phyloP scores from a whole-genome alignment of 2,888 invertebrate species.

The Magallana nippona region DNA sequence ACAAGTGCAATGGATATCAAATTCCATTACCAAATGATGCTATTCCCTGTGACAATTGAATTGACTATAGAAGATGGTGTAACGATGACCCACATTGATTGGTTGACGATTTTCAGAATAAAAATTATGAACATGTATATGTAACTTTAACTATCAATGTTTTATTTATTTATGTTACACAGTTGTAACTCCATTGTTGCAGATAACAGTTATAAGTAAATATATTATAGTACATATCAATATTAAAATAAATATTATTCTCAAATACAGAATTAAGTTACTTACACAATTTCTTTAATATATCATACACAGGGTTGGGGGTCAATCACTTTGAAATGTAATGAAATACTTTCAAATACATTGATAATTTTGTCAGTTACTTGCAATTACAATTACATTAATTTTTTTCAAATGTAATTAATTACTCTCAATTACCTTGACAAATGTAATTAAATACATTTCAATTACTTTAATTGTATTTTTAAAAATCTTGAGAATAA shows the following conservation, averaged over 20 bases:
- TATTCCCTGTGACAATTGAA: neutral
- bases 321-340: too few relatives aligned
- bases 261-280: neutral
- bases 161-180: neutral
- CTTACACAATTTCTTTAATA: too few relatives aligned
- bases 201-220: neutral
- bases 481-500: too few relatives aligned
- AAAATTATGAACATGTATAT: neutral
- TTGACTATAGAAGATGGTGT: neutral
- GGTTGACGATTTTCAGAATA: neutral
- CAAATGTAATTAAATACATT: too few relatives aligned
- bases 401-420: too few relatives aligned
- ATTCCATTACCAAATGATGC: neutral
- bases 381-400: too few relatives aligned
- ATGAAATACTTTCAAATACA: too few relatives aligned
- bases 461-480: too few relatives aligned
- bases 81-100: neutral
- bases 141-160: neutral
- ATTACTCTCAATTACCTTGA: too few relatives aligned
- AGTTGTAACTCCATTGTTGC: neutral
- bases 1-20: neutral
- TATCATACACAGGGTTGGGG: too few relatives aligned
- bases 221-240: neutral
- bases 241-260: neutral
- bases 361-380: too few relatives aligned